Base-by-base conservation (phyloP, 1,140 invertebrate genomes). In the Drosophila virilis region DNA sequence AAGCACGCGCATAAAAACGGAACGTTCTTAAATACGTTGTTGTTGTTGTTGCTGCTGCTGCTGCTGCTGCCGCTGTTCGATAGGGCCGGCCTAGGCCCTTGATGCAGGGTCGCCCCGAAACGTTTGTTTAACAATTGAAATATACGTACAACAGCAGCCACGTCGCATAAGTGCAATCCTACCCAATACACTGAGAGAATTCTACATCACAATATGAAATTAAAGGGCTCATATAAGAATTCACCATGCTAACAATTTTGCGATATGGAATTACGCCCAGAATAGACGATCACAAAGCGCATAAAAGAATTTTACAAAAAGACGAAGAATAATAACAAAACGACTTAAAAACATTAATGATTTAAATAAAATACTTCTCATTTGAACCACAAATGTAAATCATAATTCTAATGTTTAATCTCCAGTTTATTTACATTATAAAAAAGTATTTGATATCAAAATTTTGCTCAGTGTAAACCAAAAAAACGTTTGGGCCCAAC, bases 81-180 rank as follows among this genome's bases (percentile, higher is more conserved):
- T 45, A 78, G 46, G 54, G 38, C 35, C 46, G 59, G 74, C 60
- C 74, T 60, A 61, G 51, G 60, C 58, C 46, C 40, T 51, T 43
- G 37, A 8, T 59, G 33, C 52, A 57, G 57, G 66, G 66, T 58
- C 38, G 64, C 59, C 55, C 48, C 46, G 55, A 62, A 69, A 79
- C 52, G 80, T 80, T 89, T 82, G 84, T 83, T 82, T 77, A 79
- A 82, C 78, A 82, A 88, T 77, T 85, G 75, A 79, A 73, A 57
- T 60, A 65, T 73, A 73, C 70, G 70, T 40, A 62, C 32, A 69
- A 48, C 50, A 57, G 50, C 45, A 57, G 37, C 22, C 35, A 42
- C 37, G 58, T 48, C 17, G 54, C 15, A 15, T 51, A 73, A 73
- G 70, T 73, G 70, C 70, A 73, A 57, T 54, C 13, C 46, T 52